These are phyloP conservation scores for Proctacanthus coquilletti DNA, from an alignment of 1,140 invertebrate genomes.

Conservation along the genomic window DNA sequence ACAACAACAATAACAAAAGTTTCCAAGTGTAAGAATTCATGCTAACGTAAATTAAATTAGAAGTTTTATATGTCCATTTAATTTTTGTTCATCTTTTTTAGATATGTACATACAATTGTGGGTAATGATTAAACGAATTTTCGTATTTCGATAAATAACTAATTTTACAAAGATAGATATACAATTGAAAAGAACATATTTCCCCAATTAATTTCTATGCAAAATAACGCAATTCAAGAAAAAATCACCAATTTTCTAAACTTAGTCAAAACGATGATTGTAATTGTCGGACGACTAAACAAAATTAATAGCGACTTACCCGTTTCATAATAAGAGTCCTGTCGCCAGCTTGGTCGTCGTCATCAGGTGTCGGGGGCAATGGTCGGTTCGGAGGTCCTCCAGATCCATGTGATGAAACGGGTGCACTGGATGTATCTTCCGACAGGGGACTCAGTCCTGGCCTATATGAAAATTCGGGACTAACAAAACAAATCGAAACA, in stretches of 20 bases:
- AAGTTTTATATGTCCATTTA: too few relatives aligned
- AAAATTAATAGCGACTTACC: slow-evolving; percentile 41
- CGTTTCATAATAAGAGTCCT: slow-evolving; percentile 77
- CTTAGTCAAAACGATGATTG: background rate
- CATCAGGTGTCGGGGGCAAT: slow-evolving; percentile 83
- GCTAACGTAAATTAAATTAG: too few relatives aligned
- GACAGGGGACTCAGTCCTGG: slow-evolving; percentile 44
- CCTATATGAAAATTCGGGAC: slow-evolving; percentile 78
- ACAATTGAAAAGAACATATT: too few relatives aligned
- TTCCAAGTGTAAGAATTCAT: too few relatives aligned
- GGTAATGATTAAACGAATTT: too few relatives aligned
- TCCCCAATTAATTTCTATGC: background rate
- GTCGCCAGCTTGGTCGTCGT: slow-evolving; percentile 59
- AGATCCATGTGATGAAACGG: slow-evolving; percentile 25
- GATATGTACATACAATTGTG: too few relatives aligned
- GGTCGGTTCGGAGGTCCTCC: slow-evolving; percentile 77
- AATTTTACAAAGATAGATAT: too few relatives aligned
- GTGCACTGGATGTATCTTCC: slow-evolving; percentile 30
- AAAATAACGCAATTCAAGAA: background rate
- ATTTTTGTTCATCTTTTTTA: slow-evolving; percentile 1
- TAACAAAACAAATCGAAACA: slow-evolving; percentile 30
- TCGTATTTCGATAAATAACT: too few relatives aligned
- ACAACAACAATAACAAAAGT: too few relatives aligned
- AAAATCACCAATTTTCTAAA: slow-evolving; percentile 4
- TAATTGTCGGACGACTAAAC: background rate